Percentiles rank a stretch among this genome's conserved stretches.
Evolutionary conservation across 2,888 invertebrate genomes (phyloP).

Genomic region (Chromoteleia sp.): DNA sequence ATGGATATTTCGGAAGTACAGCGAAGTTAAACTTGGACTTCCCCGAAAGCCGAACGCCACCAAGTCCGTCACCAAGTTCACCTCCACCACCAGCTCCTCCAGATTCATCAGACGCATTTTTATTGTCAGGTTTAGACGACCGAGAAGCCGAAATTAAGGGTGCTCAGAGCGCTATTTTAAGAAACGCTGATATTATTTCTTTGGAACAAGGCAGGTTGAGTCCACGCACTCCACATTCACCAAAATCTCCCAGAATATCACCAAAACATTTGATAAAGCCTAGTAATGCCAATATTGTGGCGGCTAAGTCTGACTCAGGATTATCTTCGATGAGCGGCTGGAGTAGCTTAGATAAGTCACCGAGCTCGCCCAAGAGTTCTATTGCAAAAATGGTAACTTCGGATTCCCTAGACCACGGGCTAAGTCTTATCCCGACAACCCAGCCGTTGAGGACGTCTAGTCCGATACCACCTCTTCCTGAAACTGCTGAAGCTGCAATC

Average conservation of each 20-base stretch:
- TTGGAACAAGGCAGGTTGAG: slow-evolving; percentile 87
- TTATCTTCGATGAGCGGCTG: slow-evolving; percentile 95
- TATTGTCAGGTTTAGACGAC: slow-evolving; percentile 82
- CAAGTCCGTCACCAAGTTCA: slow-evolving; percentile 87
- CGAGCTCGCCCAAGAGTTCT: slow-evolving; percentile 91
- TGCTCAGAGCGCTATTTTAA: slow-evolving; percentile 84
- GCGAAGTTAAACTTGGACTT: slow-evolving; percentile 85
- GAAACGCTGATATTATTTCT: slow-evolving; percentile 81
- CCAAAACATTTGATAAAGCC: slow-evolving; percentile 88
- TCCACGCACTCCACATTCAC: slow-evolving; percentile 88
- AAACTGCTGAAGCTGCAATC: slow-evolving; percentile 72
- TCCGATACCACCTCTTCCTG: slow-evolving; percentile 80
- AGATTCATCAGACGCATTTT: slow-evolving; percentile 86
- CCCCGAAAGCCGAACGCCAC: slow-evolving; percentile 85
- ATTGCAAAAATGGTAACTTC: slow-evolving; percentile 81
- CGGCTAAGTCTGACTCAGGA: slow-evolving; percentile 94
- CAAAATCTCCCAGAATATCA: slow-evolving; percentile 90
- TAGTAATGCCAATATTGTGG: slow-evolving; percentile 87
- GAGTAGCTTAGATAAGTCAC: slow-evolving; percentile 94
- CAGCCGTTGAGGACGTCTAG: slow-evolving; percentile 76
- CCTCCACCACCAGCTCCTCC: slow-evolving; percentile 94
- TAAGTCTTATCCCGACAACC: slow-evolving; percentile 74
- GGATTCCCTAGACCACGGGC: slow-evolving; percentile 80
- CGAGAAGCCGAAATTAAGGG: slow-evolving; percentile 76
- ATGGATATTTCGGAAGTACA: slow-evolving; percentile 86